Evolutionary conservation across 1,140 invertebrate genomes (phyloP).

Genomic region (Micrasema minimum): DNA sequence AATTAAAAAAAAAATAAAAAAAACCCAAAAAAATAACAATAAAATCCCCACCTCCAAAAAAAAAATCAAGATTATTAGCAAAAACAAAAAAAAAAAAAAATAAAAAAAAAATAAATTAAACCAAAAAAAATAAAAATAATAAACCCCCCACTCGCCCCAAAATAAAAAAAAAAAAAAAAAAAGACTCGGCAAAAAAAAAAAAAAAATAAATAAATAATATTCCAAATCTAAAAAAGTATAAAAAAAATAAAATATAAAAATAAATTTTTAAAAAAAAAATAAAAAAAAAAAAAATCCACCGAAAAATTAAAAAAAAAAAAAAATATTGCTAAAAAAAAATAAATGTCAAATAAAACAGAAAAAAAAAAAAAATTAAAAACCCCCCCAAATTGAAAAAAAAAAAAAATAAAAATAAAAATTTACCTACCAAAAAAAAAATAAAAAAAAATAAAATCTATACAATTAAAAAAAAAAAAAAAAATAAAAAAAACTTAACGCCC

Average conservation of each 20-base stretch:
- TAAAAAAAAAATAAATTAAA: no score
- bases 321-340: background rate
- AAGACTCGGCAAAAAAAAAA: background rate
- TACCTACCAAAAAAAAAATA: constrained; percentile 2
- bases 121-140: no score
- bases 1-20: no score
- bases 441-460: background rate
- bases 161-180: constrained; percentile 11
- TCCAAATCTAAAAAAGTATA: background rate
- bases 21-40: no score
- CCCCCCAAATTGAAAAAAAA: background rate
- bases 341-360: background rate
- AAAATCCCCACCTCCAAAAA: no score
- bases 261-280: background rate
- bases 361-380: constrained; percentile 8
- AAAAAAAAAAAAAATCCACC: no score
- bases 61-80: no score
- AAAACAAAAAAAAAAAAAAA: no score
- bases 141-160: background rate
- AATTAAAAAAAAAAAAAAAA: background rate
- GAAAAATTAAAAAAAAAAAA: constrained; percentile 7
- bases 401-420: constrained; percentile 14
- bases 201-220: constrained; percentile 11
- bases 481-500: background rate
- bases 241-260: background rate